phyloP scores from a whole-genome alignment of 1,140 invertebrate genomes.

The Brachionus rotundiformis region DNA sequence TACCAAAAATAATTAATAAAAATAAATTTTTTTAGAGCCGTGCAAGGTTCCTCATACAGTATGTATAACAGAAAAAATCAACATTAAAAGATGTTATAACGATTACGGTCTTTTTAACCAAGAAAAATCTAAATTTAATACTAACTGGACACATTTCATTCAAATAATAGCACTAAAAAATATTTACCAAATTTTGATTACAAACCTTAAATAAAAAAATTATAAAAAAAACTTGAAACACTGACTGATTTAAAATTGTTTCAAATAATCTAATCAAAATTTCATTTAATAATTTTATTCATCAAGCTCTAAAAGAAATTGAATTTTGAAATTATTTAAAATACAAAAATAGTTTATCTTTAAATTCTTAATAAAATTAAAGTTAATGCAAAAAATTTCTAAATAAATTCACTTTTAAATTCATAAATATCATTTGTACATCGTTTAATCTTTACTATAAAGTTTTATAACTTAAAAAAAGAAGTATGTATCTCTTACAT shows the following conservation, averaged over 20 bases:
- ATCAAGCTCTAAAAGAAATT: too few species aligned
- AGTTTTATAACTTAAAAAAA: neutral
- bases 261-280: too few species aligned
- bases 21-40: constrained; percentile 55
- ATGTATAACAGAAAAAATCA: neutral
- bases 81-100: neutral
- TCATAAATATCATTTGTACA: neutral
- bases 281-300: too few species aligned
- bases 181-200: neutral
- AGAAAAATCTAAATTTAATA: neutral
- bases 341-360: too few species aligned
- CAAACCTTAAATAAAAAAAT: too few species aligned
- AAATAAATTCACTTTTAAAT: too few species aligned
- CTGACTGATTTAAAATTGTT: too few species aligned
- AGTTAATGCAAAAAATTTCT: neutral
- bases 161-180: neutral
- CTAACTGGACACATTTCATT: neutral
- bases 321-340: too few species aligned
- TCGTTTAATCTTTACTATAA: neutral
- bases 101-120: constrained; percentile 24
- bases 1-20: too few species aligned
- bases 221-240: too few species aligned
- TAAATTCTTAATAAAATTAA: neutral
- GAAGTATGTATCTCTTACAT: constrained; percentile 6
- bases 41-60: neutral